Evolutionary conservation across 2,113 vertebrate genomes (phyloP).

Genomic region (Mesocricetus auratus): DNA sequence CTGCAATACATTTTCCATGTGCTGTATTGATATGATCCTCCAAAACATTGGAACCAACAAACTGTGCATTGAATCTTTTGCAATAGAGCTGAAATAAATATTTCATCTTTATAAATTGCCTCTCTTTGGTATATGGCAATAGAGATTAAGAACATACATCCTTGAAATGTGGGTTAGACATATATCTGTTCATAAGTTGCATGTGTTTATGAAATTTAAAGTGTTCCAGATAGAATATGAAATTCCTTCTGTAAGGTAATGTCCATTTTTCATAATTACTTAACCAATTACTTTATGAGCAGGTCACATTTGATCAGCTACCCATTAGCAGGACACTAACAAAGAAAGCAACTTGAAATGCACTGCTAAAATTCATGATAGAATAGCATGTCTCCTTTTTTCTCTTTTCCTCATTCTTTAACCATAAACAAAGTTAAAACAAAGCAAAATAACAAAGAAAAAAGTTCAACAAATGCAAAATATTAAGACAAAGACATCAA

Average conservation of each 20-base stretch:
- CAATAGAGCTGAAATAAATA: not conserved
- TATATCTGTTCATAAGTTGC: not conserved
- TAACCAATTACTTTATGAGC: not conserved
- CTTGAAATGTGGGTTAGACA: not conserved
- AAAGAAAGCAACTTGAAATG: not conserved
- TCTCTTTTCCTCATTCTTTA: not conserved
- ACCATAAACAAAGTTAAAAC: not conserved
- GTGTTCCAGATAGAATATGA: not conserved
- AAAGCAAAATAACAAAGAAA: not conserved
- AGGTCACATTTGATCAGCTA: not conserved
- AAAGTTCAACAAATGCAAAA: not conserved
- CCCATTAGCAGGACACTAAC: not conserved
- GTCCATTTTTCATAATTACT: not conserved
- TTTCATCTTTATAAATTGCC: not conserved
- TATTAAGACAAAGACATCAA: not conserved
- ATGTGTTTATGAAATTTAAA: not conserved
- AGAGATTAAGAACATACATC: not conserved
- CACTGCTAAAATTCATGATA: not conserved
- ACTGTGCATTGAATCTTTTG: fast-evolving
- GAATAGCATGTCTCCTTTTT: not conserved
- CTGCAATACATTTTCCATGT: fast-evolving
- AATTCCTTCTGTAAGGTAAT: not conserved
- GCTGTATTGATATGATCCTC: fast-evolving
- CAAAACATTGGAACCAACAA: not conserved
- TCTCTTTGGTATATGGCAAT: not conserved